Conservation (phyloP, 2,113 vertebrate species). For the Procavia capensis region DNA sequence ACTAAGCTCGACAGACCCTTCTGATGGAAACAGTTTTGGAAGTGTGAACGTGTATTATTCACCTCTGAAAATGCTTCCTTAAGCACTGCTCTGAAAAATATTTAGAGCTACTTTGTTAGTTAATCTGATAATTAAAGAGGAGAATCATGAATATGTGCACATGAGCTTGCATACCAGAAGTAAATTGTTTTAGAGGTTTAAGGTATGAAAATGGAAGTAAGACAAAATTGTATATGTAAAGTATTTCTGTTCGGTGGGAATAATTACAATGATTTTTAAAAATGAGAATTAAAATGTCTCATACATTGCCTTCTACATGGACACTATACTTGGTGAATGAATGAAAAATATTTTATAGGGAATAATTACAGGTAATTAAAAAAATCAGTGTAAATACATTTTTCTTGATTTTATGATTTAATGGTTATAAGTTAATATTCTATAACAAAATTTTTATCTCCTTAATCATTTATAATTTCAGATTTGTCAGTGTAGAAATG, state of each 20-base stretch:
- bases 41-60: background rate
- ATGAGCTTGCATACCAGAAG: background rate
- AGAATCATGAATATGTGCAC: background rate
- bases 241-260: conserved; percentile 8
- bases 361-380: background rate
- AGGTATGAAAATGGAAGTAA: conserved; percentile 7
- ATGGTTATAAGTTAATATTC: background rate
- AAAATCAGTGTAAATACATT: conserved; percentile 19
- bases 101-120: conserved; percentile 42
- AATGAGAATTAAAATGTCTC: conserved; percentile 17
- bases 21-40: background rate
- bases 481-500: background rate
- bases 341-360: conserved; percentile 26
- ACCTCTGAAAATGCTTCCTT: background rate
- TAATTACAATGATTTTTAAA: conserved; percentile 25
- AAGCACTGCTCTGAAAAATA: background rate
- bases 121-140: background rate
- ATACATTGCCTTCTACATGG: background rate
- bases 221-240: background rate
- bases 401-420: conserved; percentile 1
- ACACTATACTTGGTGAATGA: background rate
- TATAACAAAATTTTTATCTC: conserved; percentile 15
- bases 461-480: conserved; percentile 14
- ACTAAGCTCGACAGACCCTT: background rate
- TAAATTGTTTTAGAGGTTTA: conserved; percentile 37